Conservation (phyloP, 2,888 invertebrate genomes). For the Punctoribates punctum region DNA sequence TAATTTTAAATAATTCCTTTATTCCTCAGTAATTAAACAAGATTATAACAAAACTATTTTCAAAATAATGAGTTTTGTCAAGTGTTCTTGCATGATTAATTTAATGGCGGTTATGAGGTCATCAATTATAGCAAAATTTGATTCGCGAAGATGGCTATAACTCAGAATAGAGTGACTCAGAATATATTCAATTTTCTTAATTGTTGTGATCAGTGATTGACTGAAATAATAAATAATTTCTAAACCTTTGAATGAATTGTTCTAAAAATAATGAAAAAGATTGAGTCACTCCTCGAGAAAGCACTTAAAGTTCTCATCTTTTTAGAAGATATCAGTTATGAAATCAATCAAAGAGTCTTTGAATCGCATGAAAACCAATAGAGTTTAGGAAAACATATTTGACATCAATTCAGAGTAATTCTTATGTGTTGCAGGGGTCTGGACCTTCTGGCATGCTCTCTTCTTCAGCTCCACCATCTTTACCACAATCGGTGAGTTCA, state of each 20-base stretch:
- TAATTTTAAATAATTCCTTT: no score
- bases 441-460: constrained; percentile 81
- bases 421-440: constrained; percentile 56
- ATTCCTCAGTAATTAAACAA: no score
- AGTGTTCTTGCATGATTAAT: no score
- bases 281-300: not conserved
- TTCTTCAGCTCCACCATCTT: constrained; percentile 83
- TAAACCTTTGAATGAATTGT: not conserved
- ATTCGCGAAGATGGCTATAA: no score
- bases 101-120: no score
- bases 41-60: no score
- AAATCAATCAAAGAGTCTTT: not conserved
- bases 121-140: no score
- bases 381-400: constrained; percentile 49
- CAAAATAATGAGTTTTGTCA: no score
- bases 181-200: no score
- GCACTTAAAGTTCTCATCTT: not conserved
- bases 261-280: not conserved
- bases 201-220: not conserved
- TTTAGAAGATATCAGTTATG: not conserved
- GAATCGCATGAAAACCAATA: not conserved
- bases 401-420: not conserved
- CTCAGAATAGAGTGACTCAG: no score
- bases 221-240: not conserved
- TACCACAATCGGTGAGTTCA: constrained; percentile 75